phyloP scores from a whole-genome alignment of 1,140 invertebrate species.

The Patella vulgata region DNA sequence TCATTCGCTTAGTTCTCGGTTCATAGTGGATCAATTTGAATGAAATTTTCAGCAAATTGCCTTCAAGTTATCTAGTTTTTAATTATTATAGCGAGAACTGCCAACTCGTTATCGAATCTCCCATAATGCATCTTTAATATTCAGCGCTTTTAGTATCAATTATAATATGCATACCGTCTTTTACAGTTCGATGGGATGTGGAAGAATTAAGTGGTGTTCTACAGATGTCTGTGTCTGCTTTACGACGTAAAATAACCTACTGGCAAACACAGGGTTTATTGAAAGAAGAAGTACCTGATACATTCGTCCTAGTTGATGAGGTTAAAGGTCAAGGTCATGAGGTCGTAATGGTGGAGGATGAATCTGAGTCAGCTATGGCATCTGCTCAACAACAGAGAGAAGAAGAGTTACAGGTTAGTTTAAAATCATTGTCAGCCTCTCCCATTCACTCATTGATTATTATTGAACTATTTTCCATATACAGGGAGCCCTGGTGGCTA shows the following conservation, averaged over 20 bases:
- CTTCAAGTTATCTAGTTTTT: too few relatives aligned
- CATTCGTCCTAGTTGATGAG: slow-evolving; percentile 83
- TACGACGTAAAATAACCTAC: slow-evolving; percentile 86
- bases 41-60: too few relatives aligned
- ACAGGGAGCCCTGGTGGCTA: too few relatives aligned
- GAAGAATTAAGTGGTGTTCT: slow-evolving; percentile 85
- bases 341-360: slow-evolving; percentile 81
- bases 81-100: too few relatives aligned
- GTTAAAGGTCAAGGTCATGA: slow-evolving; percentile 62
- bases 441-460: not conserved
- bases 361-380: slow-evolving; percentile 90
- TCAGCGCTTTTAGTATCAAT: too few relatives aligned
- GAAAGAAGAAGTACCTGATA: slow-evolving; percentile 78
- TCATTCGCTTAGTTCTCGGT: too few relatives aligned
- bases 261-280: slow-evolving; percentile 86
- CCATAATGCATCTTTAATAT: too few relatives aligned
- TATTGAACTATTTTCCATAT: not conserved
- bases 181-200: slow-evolving; percentile 79
- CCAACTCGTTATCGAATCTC: too few relatives aligned
- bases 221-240: slow-evolving; percentile 82
- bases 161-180: too few relatives aligned
- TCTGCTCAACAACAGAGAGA: slow-evolving; percentile 94
- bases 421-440: not conserved
- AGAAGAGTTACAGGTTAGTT: slow-evolving; percentile 73
- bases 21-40: too few relatives aligned